phyloP scores from a whole-genome alignment of 2,888 invertebrate species.

The Stomorhina lunata region DNA sequence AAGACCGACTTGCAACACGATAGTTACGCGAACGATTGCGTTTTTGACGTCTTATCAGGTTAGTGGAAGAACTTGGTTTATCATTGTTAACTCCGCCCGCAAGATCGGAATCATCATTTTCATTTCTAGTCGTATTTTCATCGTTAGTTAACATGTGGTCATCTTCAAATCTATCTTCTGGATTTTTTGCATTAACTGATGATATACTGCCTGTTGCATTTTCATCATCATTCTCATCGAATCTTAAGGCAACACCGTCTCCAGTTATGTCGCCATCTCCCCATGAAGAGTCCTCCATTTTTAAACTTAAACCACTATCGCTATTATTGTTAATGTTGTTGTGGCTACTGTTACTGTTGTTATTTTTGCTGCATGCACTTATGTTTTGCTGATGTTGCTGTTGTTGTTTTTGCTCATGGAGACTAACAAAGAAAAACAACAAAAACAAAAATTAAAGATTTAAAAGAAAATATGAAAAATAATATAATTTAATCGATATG shows the following conservation, averaged over 20 bases:
- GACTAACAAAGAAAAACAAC: slow-evolving; percentile 29
- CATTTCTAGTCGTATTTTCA: neutral
- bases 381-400: slow-evolving; percentile 28
- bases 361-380: slow-evolving; percentile 23
- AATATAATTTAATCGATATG: no score
- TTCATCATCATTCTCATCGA: neutral
- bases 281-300: slow-evolving; percentile 56
- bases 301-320: slow-evolving; percentile 63
- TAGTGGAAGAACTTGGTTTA: slow-evolving; percentile 39
- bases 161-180: neutral
- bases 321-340: slow-evolving; percentile 43
- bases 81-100: neutral
- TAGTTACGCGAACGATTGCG: slow-evolving; percentile 57
- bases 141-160: neutral
- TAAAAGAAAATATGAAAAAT: neutral
- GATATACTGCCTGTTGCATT: neutral
- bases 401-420: slow-evolving; percentile 15
- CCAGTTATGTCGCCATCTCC: slow-evolving; percentile 12
- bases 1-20: slow-evolving; percentile 35
- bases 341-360: slow-evolving; percentile 35
- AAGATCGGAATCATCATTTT: neutral
- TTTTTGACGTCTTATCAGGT: slow-evolving; percentile 50
- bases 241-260: neutral
- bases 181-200: neutral
- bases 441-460: neutral